A percentile compares a stretch with the other conserved stretches of the same genome.
Conservation (phyloP, 2,888 invertebrate genomes). For the Temnothorax rugatulus region DNA sequence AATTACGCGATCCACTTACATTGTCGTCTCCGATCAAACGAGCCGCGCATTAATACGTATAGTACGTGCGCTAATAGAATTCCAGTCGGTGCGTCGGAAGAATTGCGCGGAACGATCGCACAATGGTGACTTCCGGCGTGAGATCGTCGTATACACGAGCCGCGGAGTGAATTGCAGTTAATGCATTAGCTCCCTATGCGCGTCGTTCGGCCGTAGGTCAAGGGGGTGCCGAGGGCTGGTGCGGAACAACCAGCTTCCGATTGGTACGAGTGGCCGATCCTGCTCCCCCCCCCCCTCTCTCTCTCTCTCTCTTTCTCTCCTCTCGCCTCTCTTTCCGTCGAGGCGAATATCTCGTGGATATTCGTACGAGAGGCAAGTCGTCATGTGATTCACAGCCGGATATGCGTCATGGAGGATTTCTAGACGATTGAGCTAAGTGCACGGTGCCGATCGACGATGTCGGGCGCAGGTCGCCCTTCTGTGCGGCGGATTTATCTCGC, state of each 20-base stretch:
- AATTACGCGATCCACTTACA: conserved; percentile 39
- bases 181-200: conserved; percentile 74
- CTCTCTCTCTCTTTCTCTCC: conserved; percentile 60
- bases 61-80: conserved; percentile 43
- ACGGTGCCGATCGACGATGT: conserved; percentile 57
- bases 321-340: conserved; percentile 63
- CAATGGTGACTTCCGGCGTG: conserved; percentile 75
- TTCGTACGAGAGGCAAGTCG: conserved; percentile 79
- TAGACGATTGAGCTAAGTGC: conserved; percentile 84
- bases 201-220: conserved; percentile 56
- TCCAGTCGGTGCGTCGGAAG: conserved; percentile 63
- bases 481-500: conserved; percentile 67
- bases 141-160: conserved; percentile 64
- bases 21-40: conserved; percentile 39
- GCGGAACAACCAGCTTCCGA: conserved; percentile 83
- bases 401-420: conserved; percentile 85
- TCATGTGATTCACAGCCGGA: conserved; percentile 83
- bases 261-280: conserved; percentile 79
- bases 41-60: conserved; percentile 41
- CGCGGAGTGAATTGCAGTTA: conserved; percentile 78
- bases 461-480: conserved; percentile 66
- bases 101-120: conserved; percentile 70
- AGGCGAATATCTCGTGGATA: conserved; percentile 71
- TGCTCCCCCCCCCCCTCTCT: conserved; percentile 39
- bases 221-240: conserved; percentile 65